Conservation (phyloP, 2,113 vertebrate genomes). For the Octodon degus region DNA sequence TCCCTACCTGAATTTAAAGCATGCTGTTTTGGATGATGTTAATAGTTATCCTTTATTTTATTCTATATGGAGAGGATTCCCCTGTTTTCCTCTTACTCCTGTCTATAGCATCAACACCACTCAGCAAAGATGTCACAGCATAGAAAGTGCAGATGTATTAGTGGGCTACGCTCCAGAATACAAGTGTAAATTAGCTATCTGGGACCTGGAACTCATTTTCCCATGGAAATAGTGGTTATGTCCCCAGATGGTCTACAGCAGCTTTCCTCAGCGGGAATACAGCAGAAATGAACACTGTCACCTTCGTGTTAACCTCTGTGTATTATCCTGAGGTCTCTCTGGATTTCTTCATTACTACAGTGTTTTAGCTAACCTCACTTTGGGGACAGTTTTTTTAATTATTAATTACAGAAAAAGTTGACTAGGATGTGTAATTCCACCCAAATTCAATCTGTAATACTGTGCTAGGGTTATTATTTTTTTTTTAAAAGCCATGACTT, state of each 20-base stretch:
- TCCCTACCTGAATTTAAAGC: conserved; percentile 25
- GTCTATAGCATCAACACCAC: not conserved
- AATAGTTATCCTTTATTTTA: not conserved
- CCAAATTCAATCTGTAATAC: not conserved
- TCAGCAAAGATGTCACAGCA: not conserved
- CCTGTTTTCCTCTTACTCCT: not conserved
- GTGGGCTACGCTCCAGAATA: conserved; percentile 9
- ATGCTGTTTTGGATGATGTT: not conserved
- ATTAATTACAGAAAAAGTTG: conserved; percentile 49
- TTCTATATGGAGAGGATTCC: not conserved
- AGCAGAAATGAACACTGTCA: conserved; percentile 63
- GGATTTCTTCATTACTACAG: conserved; percentile 57
- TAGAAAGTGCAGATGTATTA: conserved; percentile 40
- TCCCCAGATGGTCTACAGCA: conserved; percentile 46
- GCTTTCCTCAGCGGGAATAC: conserved; percentile 33
- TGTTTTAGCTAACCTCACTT: conserved; percentile 26
- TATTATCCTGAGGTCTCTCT: conserved; percentile 46
- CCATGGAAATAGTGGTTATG: conserved; percentile 53
- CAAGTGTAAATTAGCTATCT: conserved; percentile 43
- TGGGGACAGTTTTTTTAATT: conserved; percentile 32
- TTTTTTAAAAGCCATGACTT: conserved; percentile 36
- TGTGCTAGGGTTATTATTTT: not conserved
- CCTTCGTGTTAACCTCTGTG: conserved; percentile 28
- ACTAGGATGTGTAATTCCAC: conserved; percentile 5
- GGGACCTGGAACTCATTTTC: conserved; percentile 62